Base-by-base conservation (phyloP, 2,888 invertebrate genomes). In the Meandrusa payeni region DNA sequence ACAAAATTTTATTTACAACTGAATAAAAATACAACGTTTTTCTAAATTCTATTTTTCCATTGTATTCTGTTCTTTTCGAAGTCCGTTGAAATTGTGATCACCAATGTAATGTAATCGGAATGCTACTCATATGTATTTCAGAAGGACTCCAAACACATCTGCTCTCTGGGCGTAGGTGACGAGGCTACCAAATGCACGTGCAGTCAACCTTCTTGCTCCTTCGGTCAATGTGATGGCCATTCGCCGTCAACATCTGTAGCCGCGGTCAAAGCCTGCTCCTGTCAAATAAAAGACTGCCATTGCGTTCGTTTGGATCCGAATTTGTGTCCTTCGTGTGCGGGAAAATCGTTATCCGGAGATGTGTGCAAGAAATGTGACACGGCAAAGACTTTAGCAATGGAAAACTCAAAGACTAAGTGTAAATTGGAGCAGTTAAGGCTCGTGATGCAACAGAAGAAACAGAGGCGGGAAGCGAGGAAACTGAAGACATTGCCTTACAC, bases 381-480 rank as follows among this genome's bases (percentile, higher is more conserved):
- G 3, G 88, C 83, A 51, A 78, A 77, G 46, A 82, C 88, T 5
- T 76, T 91, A 42, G 92, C 92, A 33, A 79, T 91, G 66, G 94
- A 94, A 53, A 94, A 95, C 69, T 90, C 91, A 55, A 94, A 94
- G 58, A 94, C 95, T 3, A 93, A 95, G 61, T 93, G 94, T 56
- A 97, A 97, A 77, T 90, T 97, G 76, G 94, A 96, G 65, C 95
- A 95, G 53, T 86, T 97, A 39, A 92, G 96, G 54, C 90, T 95
- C 54, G 95, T 97, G 44, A 95, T 97, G 95, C 96, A 96, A 59
- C 95, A 97, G 74, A 91, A 95, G 61, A 93, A 96, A 51, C 93
- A 95, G 52, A 90, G 95, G 47, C 91, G 97, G 38, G 93, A 95
- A 61, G 95, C 93, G 27, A 90, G 94, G 41, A 93, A 92, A 69